phyloP scores from a whole-genome alignment of 2,797 vertebrate genomes.

The Acomys russatus region DNA sequence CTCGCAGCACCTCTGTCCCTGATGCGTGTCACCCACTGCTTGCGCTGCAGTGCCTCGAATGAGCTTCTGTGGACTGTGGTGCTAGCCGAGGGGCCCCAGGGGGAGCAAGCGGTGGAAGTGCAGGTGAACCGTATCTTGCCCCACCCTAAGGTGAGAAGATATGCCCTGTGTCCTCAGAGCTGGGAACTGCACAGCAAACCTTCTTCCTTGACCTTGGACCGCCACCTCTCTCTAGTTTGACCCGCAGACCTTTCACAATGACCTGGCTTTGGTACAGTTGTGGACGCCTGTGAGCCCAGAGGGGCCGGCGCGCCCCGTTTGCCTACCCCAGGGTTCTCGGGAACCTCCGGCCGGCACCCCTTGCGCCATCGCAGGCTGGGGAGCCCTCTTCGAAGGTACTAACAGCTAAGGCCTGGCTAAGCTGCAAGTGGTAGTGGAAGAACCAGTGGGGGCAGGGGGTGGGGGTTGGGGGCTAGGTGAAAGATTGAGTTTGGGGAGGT shows the following conservation, averaged over 20 bases:
- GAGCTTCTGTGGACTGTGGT: constrained; percentile 96
- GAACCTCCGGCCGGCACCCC: constrained; percentile 93
- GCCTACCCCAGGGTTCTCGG: constrained; percentile 91
- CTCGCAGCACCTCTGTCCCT: background rate
- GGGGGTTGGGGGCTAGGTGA: background rate
- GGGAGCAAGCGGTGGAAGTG: constrained; percentile 90
- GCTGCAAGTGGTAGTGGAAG: accelerated
- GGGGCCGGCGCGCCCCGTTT: constrained; percentile 91
- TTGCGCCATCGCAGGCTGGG: constrained; percentile 97
- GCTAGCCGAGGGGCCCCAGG: constrained; percentile 93
- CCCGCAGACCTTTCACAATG: constrained; percentile 95
- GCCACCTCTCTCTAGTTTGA: constrained; percentile 91
- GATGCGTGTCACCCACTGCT: background rate
- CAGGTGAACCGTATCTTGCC: constrained; percentile 94
- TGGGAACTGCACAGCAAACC: background rate
- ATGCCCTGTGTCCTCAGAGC: background rate
- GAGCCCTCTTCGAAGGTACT: constrained; percentile 95
- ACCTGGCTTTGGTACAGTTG: constrained; percentile 95
- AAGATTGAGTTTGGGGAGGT: background rate
- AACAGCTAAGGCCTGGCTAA: background rate
- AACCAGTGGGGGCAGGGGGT: background rate
- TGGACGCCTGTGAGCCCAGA: constrained; percentile 89
- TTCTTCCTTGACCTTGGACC: background rate
- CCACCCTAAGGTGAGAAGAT: constrained; percentile 94
- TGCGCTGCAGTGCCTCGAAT: constrained; percentile 89